phyloP scores from a whole-genome alignment of 2,888 invertebrate genomes.

The Cantharis flavilabris region DNA sequence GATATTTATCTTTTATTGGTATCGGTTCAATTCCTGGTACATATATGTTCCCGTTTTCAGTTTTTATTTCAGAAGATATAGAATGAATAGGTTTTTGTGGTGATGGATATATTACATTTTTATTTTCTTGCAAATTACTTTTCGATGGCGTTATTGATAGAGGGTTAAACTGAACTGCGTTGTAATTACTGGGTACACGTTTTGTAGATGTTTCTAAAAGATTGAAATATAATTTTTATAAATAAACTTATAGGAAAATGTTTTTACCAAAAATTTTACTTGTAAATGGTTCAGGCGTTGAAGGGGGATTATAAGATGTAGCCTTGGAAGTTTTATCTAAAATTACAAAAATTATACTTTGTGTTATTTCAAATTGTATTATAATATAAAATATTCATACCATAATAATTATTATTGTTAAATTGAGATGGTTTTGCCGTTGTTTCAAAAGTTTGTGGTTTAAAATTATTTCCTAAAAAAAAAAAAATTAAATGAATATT shows the following conservation, averaged over 20 bases:
- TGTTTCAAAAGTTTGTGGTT: too few relatives aligned
- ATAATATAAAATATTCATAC: too few relatives aligned
- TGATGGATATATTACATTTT: neutral
- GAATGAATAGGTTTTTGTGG: neutral
- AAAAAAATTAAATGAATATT: too few relatives aligned
- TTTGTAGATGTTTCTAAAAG: neutral
- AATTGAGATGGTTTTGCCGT: too few relatives aligned
- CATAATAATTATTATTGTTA: too few relatives aligned
- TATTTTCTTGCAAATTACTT: neutral
- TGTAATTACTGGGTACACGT: neutral
- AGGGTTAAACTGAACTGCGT: neutral
- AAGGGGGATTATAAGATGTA: neutral
- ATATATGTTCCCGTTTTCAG: constrained; percentile 58
- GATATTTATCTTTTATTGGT: constrained; percentile 52
- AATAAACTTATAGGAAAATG: neutral
- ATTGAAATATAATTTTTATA: neutral
- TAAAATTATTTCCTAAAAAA: too few relatives aligned
- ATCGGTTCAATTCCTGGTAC: constrained; percentile 53
- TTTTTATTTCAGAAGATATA: constrained; percentile 46
- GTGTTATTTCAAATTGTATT: neutral
- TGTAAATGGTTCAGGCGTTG: neutral
- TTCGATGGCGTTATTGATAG: neutral
- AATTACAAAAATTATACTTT: neutral
- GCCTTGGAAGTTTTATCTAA: neutral
- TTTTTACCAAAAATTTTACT: neutral